Conservation (phyloP, 2,888 invertebrate genomes). For the Cenopis cana region DNA sequence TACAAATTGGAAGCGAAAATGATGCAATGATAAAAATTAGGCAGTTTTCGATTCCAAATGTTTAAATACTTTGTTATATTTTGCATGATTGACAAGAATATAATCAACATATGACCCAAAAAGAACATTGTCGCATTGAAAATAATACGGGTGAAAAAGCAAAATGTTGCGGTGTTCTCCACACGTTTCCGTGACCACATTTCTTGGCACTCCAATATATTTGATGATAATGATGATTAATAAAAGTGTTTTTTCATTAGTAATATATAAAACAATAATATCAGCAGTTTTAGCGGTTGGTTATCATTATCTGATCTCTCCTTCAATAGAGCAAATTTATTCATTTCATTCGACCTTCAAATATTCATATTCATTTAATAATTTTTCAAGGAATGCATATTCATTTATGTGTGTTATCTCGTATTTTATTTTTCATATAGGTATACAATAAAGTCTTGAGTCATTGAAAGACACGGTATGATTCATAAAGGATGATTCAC, state of each 20-base stretch:
- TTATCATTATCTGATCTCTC: no score
- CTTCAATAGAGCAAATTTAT: no score
- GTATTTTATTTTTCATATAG: no score
- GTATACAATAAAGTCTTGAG: conserved; percentile 10
- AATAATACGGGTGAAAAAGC: conserved; percentile 1
- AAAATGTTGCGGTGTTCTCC: conserved; percentile 9
- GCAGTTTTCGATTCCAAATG: conserved; percentile 56
- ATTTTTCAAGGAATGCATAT: no score
- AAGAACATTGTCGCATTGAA: conserved; percentile 9
- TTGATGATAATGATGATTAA: not conserved
- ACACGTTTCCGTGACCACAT: conserved; percentile 39
- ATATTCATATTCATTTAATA: no score
- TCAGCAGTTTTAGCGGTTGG: no score
- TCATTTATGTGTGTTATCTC: not conserved
- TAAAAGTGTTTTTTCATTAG: not conserved
- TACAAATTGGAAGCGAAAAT: conserved; percentile 50
- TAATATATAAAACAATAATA: no score
- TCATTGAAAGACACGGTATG: conserved; percentile 2
- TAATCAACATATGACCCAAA: not conserved
- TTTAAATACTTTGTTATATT: conserved; percentile 48
- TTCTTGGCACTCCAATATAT: conserved; percentile 35
- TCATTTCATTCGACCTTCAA: no score
- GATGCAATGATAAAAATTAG: not conserved
- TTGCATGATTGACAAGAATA: not conserved
- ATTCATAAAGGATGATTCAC: no score